Evolutionary conservation across 2,797 vertebrate species (phyloP).

Genomic region (Nyctibius grandis): DNA sequence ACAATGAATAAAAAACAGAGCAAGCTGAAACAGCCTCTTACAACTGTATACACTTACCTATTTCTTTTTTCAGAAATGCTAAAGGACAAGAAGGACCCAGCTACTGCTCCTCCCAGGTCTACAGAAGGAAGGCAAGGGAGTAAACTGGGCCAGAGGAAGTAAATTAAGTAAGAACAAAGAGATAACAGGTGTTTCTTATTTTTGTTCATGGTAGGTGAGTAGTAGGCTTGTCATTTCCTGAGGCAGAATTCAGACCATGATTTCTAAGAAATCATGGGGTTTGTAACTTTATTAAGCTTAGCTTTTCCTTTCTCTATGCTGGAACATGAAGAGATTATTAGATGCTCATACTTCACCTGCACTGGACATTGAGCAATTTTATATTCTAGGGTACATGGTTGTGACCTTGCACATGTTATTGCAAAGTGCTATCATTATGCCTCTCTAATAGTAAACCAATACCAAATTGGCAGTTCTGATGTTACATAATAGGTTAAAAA

Average conservation of each 20-base stretch:
- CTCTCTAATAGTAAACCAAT: not conserved
- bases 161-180: not conserved
- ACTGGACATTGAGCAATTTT: not conserved
- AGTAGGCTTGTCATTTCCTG: conserved; percentile 1
- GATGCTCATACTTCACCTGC: not conserved
- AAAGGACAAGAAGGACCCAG: not conserved
- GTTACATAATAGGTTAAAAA: not conserved
- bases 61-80: not conserved
- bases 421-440: not conserved
- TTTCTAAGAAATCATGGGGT: conserved; percentile 10
- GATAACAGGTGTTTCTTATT: not conserved
- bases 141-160: not conserved
- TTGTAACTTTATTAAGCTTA: not conserved
- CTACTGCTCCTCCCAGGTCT: not conserved
- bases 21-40: not conserved
- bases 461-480: not conserved
- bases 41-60: not conserved
- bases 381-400: not conserved
- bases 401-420: not conserved
- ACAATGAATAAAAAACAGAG: not conserved
- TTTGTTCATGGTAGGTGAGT: not conserved
- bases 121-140: not conserved
- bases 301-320: not conserved
- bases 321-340: not conserved
- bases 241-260: not conserved